Conservation (phyloP, 1,140 invertebrate genomes). For the Ceratosolen solmsi region DNA sequence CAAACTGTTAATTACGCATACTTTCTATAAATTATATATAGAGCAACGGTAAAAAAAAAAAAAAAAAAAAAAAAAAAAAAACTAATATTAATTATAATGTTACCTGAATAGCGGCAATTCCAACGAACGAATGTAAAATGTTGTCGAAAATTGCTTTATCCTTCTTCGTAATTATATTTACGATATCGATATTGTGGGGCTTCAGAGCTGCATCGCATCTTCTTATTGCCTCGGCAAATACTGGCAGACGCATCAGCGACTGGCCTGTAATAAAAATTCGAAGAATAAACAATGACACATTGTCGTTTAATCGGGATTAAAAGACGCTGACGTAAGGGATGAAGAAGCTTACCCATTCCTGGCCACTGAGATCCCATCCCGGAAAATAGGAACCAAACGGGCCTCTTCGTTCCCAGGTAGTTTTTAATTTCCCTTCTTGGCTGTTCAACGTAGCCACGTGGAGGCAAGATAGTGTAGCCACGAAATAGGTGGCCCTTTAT, state of each 20-base stretch:
- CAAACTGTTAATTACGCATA: too few species aligned
- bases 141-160: conserved; percentile 86
- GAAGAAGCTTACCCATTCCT: conserved; percentile 82
- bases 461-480: conserved; percentile 75
- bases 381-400: conserved; percentile 91
- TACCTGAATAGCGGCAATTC: conserved; percentile 89
- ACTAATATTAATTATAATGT: too few species aligned
- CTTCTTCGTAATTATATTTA: conserved; percentile 83
- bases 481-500: conserved; percentile 77
- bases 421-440: conserved; percentile 74
- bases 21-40: too few species aligned
- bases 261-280: conserved; percentile 52
- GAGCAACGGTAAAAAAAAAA: too few species aligned
- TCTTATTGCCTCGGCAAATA: conserved; percentile 78
- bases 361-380: conserved; percentile 94
- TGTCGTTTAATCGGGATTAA: background rate
- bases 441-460: conserved; percentile 65
- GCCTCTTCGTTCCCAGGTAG: conserved; percentile 77
- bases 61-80: too few species aligned
- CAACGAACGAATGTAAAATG: conserved; percentile 90
- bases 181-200: conserved; percentile 84
- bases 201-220: conserved; percentile 83
- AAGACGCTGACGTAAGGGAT: conserved; percentile 57
- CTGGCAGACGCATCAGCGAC: conserved; percentile 76
- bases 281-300: background rate